Base-by-base conservation (phyloP, 2,797 vertebrate genomes). In the Epinephelus coioides region DNA sequence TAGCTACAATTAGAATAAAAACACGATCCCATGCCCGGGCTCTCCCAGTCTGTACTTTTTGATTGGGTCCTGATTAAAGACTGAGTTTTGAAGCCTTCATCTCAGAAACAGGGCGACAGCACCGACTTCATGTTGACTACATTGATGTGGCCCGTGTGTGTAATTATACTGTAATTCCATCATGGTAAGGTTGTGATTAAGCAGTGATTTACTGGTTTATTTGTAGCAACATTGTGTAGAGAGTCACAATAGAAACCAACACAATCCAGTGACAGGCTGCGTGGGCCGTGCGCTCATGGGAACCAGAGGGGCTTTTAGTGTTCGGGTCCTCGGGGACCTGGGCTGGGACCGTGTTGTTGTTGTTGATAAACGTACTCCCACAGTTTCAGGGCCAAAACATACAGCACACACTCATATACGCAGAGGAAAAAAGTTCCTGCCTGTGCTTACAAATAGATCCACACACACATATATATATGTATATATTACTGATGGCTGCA, bases 41-140 rank as follows among this genome's bases (percentile, higher is more conserved):
- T 60, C 38, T 73, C 69, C 75, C 53, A 69, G 69, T 61, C 73
- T 80, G 57, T 72, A 53, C 76, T 66, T 83, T 90, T 14, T 88
- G 79, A 89, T 79, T 76, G 54, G 40, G 0, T 65, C 47, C 47
- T 77, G 78, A 92, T 93, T 91, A 92, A 85, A 93, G 92, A 53
- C 84, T 65, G 43, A 56, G 49, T 75, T 81, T 69, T 56, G 23
- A 71, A 76, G 69, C 73, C 0, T 73, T 85, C 71, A 25, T 85
- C 81, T 77, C 60, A 30, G 38, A 83, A 75, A 84, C 79, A 71
- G 59, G 34, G 34, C 49, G 53, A 71, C 79, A 69, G 70, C 12
- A 57, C 13, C 57, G 69, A 73, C 69, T 72, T 57, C 78, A 73
- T 54, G 84, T 84, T 68, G 74, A 85, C 85, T 21, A 71, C 70